Base-by-base conservation (phyloP, 1,140 invertebrate species). In the Rhyzopertha dominica region DNA sequence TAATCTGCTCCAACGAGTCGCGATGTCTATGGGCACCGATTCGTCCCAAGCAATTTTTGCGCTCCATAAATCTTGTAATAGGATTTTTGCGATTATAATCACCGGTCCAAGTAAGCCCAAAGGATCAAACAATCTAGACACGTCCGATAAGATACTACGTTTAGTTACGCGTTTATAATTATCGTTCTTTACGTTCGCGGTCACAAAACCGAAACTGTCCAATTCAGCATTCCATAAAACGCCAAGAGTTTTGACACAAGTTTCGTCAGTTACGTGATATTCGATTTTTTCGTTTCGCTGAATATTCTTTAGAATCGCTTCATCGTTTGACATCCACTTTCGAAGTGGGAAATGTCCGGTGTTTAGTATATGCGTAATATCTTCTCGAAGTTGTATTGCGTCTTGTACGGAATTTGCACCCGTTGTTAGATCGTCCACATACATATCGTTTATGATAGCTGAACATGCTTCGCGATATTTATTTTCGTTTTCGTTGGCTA, bases 71-170 rank as follows among this genome's bases (percentile, higher is more conserved):
- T 45, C 22, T 43, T 61, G 54, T 25, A 63, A 32, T 12, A 61
- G 29, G 19, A 58, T 44, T 24, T 59, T 52, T 10, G 43, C 47
- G 18, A 30, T 40, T 2, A 64, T 43, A 16, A 51, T 51, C 4
- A 62, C 42, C 5, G 61, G 58, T 2, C 31, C 43, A 2, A 63
- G 8, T 5, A 62, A 47, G 2, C 58, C 59, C 8, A 64, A 13
- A 1, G 63, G 62, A 37, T 66, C 62, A 49, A 61, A 67, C 12
- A 65, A 52, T 28, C 29, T 23, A 40, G 53, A 37, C 7, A 55
- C 37, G 2, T 13, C 18, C 3, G 52, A 53, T n/a, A 60, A 35
- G 2, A 60, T 31, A 13, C 8, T 34, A 8, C 54, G 39, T 49
- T 62, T 57, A 16, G 23, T 43, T 9, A 14, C 29, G 8, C n/a